phyloP scores from a whole-genome alignment of 2,888 invertebrate species.

The Furcula furcula region DNA sequence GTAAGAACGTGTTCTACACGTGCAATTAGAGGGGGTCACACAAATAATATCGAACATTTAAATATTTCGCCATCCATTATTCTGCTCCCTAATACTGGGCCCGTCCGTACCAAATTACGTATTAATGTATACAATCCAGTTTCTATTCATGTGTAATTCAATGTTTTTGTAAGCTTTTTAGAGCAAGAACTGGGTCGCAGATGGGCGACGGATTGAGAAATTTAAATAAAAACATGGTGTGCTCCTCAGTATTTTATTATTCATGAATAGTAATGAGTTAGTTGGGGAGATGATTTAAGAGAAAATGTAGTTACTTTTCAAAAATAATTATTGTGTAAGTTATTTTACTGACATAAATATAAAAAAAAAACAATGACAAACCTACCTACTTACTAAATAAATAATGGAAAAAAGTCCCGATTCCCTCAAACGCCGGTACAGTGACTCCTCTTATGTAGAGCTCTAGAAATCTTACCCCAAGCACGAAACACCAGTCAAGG shows the following conservation, averaged over 20 bases:
- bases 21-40: conserved; percentile 61
- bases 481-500: too few relatives aligned
- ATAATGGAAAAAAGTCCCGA: too few relatives aligned
- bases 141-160: conserved; percentile 76
- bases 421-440: too few relatives aligned
- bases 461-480: too few relatives aligned
- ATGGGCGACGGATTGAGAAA: conserved; percentile 72
- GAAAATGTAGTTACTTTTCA: too few relatives aligned
- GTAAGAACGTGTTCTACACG: conserved; percentile 64
- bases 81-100: conserved; percentile 69
- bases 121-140: conserved; percentile 79
- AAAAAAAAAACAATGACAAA: too few relatives aligned
- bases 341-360: too few relatives aligned
- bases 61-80: conserved; percentile 71
- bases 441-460: too few relatives aligned
- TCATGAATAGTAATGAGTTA: conserved; percentile 36
- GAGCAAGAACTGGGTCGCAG: conserved; percentile 72
- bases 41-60: conserved; percentile 46
- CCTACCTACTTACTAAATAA: too few relatives aligned
- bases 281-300: too few relatives aligned
- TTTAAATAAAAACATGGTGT: conserved; percentile 67
- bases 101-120: conserved; percentile 75
- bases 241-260: conserved; percentile 39
- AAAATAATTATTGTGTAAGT: too few relatives aligned
- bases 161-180: conserved; percentile 72